Evolutionary conservation across 1,140 invertebrate species (phyloP).

Genomic region (Pogonus chalceus): DNA sequence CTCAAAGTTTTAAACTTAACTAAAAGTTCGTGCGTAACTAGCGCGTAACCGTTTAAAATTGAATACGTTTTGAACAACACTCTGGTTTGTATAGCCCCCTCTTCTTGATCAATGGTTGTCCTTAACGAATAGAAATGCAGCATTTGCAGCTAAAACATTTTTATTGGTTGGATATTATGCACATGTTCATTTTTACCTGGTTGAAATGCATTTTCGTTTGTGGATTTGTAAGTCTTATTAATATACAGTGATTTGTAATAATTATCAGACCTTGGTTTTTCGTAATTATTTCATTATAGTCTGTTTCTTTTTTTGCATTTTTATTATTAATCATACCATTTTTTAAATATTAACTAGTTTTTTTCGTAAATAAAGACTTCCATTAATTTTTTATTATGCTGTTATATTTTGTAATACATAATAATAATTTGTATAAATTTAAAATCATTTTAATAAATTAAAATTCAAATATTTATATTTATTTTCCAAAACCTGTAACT

Average conservation of each 20-base stretch:
- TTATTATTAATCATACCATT: constrained; percentile 6
- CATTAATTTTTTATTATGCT: no score
- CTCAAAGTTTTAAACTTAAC: background rate
- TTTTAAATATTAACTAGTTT: no score
- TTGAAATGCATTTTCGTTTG: background rate
- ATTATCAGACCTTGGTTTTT: background rate
- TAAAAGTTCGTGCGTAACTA: no score
- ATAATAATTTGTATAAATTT: no score
- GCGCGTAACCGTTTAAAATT: no score
- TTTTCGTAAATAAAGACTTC: no score
- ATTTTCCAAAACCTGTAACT: no score
- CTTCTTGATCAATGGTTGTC: background rate
- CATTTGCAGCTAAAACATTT: background rate
- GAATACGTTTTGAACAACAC: background rate
- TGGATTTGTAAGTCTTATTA: background rate
- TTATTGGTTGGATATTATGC: background rate
- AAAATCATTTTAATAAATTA: no score
- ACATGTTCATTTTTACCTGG: constrained; percentile 1
- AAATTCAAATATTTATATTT: no score
- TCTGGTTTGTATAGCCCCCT: background rate
- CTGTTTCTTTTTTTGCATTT: background rate
- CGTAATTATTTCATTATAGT: background rate
- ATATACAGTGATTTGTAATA: background rate
- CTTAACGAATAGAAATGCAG: background rate
- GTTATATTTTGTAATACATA: no score